Evolutionary conservation across 2,113 vertebrate genomes (phyloP), one percentile per base, ranked within the genome.

Genomic region (Microcebus murinus): DNA sequence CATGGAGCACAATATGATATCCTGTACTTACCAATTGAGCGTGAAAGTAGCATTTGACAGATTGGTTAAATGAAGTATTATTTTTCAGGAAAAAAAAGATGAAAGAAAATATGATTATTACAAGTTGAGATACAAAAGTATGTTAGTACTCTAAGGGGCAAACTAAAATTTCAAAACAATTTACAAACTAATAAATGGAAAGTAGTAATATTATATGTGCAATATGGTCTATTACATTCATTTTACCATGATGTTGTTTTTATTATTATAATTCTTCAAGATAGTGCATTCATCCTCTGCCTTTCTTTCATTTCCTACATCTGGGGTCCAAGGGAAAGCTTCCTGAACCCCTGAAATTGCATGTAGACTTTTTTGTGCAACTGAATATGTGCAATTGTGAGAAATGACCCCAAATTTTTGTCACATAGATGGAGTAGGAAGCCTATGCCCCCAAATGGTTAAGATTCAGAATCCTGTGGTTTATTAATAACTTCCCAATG

Each of bases 141-240:
- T 31, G 20, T 57, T 39, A 36, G 0, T 63, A 52, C 3, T 79
- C 31, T 68, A 20, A 55, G 36, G 71, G 23, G 7, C 29, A 91
- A 94, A 89, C 11, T 88, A 70, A 95, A 95, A 85, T 77, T 91
- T 21, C 27, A 76, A 74, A 87, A 67, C 25, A 81, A 20, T 52
- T 81, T 45, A 55, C 73, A 90, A 88, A 85, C 23, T 45, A 79
- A 13, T 68, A 95, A 96, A 57, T 79, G 13, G 36, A 85, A 77
- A 52, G 20, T 70, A 70, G 63, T n/a, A 70, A 65, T 81, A 73
- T 61, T 89, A 39, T 73, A 42, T 63, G 74, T 67, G 39, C 14
- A 63, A 14, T 31, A 59, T 52, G 8, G 67, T 52, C 68, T 84
- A 36, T 70, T 76, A 25, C 4, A 91, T 52, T 92, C 48, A 59